A percentile compares a stretch with the other conserved stretches of the same genome.
Evolutionary conservation across 2,888 invertebrate genomes (phyloP).

Genomic region (Pachliopta kotzebuea): DNA sequence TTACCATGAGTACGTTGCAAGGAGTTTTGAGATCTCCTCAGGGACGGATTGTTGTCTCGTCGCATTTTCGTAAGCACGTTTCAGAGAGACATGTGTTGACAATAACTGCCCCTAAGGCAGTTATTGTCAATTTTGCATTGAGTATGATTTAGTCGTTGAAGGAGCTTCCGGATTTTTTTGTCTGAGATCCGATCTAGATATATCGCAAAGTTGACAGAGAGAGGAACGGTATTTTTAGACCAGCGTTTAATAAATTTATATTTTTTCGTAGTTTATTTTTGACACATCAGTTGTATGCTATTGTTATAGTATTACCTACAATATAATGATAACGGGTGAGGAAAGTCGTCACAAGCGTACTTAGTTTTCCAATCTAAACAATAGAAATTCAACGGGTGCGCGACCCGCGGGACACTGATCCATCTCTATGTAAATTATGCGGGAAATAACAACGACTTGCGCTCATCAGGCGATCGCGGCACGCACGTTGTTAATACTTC

Average conservation of each 20-base stretch:
- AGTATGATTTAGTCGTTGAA: no score
- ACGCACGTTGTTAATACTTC: conserved; percentile 45
- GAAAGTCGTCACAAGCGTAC: conserved; percentile 69
- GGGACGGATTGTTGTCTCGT: no score
- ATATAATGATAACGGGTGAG: conserved; percentile 70
- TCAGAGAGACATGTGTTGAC: no score
- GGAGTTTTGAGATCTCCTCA: no score
- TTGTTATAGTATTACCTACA: conserved; percentile 43
- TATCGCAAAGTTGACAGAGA: no score
- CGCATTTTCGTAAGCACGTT: no score
- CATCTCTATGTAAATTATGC: conserved; percentile 80
- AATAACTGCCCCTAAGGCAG: no score
- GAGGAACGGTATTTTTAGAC: no score
- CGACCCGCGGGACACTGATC: conserved; percentile 72
- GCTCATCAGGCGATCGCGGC: conserved; percentile 59
- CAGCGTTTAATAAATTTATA: not conserved
- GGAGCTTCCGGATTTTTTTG: no score
- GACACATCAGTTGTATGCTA: not conserved
- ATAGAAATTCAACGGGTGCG: conserved; percentile 80
- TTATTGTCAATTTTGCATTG: no score
- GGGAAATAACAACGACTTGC: conserved; percentile 72
- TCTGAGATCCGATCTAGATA: no score
- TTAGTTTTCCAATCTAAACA: conserved; percentile 81
- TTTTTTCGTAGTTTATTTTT: not conserved
- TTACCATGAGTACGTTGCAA: no score